Evolutionary conservation across 2,888 invertebrate species (phyloP).

Genomic region (Pterostichus madidus): DNA sequence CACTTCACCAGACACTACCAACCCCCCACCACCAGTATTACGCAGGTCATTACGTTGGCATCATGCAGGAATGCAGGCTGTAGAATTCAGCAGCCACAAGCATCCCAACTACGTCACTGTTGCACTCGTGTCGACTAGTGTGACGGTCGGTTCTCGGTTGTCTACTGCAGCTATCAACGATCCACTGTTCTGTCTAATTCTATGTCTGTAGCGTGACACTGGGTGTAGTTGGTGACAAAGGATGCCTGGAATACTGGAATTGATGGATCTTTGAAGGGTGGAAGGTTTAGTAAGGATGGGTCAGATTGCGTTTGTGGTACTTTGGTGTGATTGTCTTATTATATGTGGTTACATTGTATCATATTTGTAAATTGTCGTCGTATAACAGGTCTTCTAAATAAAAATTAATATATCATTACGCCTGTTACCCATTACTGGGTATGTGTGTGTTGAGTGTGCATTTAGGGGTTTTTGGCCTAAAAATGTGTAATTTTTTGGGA

Average conservation of each 20-base stretch:
- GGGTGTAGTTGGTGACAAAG: neutral
- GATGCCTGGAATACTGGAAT: neutral
- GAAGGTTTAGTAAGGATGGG: too few species aligned
- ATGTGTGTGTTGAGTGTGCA: too few species aligned
- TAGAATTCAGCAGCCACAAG: slow-evolving; percentile 23
- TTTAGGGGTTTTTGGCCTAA: too few species aligned
- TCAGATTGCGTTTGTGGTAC: too few species aligned
- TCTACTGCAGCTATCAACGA: neutral
- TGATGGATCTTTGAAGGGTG: neutral
- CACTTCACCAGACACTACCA: neutral
- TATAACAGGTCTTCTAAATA: too few species aligned
- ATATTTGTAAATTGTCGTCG: too few species aligned
- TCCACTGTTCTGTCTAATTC: neutral
- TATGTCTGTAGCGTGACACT: neutral
- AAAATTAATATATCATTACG: too few species aligned
- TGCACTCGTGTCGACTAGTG: slow-evolving; percentile 22
- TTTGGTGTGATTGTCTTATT: too few species aligned
- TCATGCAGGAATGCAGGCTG: slow-evolving; percentile 28
- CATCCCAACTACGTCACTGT: slow-evolving; percentile 18
- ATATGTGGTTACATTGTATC: too few species aligned
- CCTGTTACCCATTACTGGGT: too few species aligned
- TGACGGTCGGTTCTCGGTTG: neutral
- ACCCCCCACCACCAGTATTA: neutral
- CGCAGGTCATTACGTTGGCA: slow-evolving; percentile 34
- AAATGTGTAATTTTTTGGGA: too few species aligned